A percentile compares a stretch with the other conserved stretches of the same genome.
These are phyloP conservation scores for Myripristis murdjan DNA, from an alignment of 2,797 vertebrate genomes.

Conservation along the genomic window DNA sequence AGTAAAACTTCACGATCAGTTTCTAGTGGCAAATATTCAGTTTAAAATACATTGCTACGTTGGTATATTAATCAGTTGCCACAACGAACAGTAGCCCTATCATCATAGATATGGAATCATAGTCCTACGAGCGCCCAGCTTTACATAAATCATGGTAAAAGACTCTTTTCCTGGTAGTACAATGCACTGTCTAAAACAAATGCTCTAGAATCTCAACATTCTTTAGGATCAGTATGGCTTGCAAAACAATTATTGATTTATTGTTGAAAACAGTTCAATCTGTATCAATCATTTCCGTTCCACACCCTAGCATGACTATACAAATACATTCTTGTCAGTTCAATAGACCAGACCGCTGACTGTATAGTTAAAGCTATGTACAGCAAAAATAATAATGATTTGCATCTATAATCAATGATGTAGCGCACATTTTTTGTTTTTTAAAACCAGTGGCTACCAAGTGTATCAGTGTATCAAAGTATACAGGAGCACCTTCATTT, in stretches of 20 bases:
- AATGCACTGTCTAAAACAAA: constrained; percentile 27
- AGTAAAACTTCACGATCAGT: constrained; percentile 33
- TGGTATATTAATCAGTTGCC: constrained; percentile 36
- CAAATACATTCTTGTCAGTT: constrained; percentile 53
- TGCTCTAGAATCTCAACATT: constrained; percentile 8
- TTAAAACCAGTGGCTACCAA: constrained; percentile 29
- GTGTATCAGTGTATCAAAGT: background rate
- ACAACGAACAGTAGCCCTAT: constrained; percentile 35
- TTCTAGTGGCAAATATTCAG: constrained; percentile 36
- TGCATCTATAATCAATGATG: constrained; percentile 16
- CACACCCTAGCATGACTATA: constrained; percentile 24
- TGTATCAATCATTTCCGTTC: constrained; percentile 18
- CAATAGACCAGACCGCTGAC: constrained; percentile 22
- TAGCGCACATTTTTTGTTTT: constrained; percentile 22
- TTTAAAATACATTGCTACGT: constrained; percentile 33
- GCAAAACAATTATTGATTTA: constrained; percentile 21
- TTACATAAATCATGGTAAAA: background rate
- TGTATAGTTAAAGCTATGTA: constrained; percentile 64
- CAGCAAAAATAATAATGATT: constrained; percentile 52
- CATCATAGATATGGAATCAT: constrained; percentile 16
- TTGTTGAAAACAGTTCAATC: constrained; percentile 17
- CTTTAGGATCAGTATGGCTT: constrained; percentile 33
- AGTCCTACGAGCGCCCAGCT: constrained; percentile 12
- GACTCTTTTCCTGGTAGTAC: constrained; percentile 11
- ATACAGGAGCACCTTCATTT: background rate